These are phyloP conservation scores for Eupeodes latifasciatus DNA, from an alignment of 2,888 invertebrate genomes.

Conservation along the genomic window DNA sequence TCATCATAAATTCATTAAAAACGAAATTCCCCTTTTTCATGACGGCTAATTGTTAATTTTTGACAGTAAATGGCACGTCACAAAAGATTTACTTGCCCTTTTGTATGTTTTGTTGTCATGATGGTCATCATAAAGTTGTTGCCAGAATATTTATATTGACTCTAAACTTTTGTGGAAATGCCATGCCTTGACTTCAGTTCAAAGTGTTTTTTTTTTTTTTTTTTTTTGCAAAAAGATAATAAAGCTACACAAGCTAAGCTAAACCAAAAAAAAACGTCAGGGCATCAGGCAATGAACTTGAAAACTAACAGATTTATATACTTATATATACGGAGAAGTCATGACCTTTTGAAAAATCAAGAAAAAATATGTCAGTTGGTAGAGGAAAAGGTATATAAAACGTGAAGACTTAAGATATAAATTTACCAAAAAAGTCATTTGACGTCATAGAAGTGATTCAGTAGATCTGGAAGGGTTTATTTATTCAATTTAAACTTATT, in stretches of 20 bases:
- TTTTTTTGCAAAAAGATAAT: neutral
- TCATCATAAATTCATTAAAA: neutral
- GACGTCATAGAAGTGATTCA: constrained; percentile 4
- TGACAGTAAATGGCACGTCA: neutral
- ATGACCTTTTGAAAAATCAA: constrained; percentile 10
- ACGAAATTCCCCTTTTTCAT: no score
- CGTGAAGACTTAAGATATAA: no score
- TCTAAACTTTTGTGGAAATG: neutral
- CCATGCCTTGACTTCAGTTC: constrained; percentile 11
- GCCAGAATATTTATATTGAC: neutral
- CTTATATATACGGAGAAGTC: neutral
- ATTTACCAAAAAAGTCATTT: neutral
- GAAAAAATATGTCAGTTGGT: neutral
- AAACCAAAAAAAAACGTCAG: constrained; percentile 24
- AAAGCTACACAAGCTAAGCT: neutral
- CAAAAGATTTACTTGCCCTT: neutral
- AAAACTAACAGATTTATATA: constrained; percentile 32
- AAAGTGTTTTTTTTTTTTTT: neutral
- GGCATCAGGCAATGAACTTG: constrained; percentile 56
- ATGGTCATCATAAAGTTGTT: neutral
- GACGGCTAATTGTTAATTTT: constrained; percentile 14
- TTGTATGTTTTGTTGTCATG: neutral
- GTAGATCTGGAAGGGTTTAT: constrained; percentile 4
- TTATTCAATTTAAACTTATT: neutral
- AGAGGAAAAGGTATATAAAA: neutral